phyloP scores from a whole-genome alignment of 1,140 invertebrate species.

The Aleiodes sp. region DNA sequence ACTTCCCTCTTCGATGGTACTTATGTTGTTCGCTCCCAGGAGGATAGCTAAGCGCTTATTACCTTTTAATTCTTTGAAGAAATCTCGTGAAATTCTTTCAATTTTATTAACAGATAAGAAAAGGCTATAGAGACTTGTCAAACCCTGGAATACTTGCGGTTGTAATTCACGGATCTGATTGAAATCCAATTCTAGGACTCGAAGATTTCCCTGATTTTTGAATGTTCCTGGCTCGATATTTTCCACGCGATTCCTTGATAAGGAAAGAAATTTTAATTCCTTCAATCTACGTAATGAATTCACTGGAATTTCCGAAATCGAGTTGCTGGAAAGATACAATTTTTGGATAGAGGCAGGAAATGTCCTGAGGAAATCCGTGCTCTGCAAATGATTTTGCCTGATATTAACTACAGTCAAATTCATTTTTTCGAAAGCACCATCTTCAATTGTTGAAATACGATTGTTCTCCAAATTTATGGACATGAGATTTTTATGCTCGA shows the following conservation, averaged over 20 bases:
- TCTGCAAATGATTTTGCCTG: conserved; percentile 39
- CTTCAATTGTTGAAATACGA: conserved; percentile 42
- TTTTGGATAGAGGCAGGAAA: conserved; percentile 38
- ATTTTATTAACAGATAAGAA: conserved; percentile 44
- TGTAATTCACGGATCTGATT: conserved; percentile 38
- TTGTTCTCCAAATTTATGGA: conserved; percentile 41
- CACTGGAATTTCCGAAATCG: conserved; percentile 37
- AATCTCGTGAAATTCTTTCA: conserved; percentile 26
- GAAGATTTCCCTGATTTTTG: conserved; percentile 25
- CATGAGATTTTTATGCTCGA: conserved; percentile 43
- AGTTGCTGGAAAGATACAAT: conserved; percentile 37
- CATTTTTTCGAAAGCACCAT: conserved; percentile 38
- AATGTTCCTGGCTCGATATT: conserved; percentile 39
- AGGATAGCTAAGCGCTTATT: conserved; percentile 23
- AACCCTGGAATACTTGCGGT: conserved; percentile 33
- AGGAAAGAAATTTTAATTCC: conserved; percentile 33
- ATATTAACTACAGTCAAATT: conserved; percentile 36
- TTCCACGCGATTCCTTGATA: conserved; percentile 38
- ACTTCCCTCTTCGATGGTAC: conserved; percentile 35
- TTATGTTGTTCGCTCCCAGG: conserved; percentile 45
- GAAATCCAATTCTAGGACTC: conserved; percentile 37
- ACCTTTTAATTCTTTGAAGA: conserved; percentile 38
- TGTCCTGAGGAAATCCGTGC: conserved; percentile 38
- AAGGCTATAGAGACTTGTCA: conserved; percentile 38
- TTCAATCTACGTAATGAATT: conserved; percentile 37